Conservation (phyloP, 2,888 invertebrate genomes). For the Cephus pulcher region DNA sequence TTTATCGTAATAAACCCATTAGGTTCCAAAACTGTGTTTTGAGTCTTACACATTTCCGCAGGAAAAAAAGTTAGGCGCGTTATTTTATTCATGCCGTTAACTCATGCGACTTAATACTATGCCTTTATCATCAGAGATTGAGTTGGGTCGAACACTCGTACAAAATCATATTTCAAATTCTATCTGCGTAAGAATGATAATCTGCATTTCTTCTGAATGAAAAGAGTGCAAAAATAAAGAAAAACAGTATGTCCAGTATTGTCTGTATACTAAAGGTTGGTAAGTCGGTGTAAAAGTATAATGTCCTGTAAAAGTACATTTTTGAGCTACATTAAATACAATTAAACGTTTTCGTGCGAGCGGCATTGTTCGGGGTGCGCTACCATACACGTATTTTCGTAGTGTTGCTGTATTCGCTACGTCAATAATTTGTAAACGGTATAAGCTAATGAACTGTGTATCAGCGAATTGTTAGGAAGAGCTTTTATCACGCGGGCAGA, state of each 20-base stretch:
- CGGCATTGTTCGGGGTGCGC: conserved; percentile 42
- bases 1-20: not conserved
- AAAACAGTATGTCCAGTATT: not conserved
- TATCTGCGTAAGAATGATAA: not conserved
- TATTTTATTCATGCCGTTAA: not conserved
- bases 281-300: not conserved
- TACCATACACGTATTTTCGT: conserved; percentile 28
- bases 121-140: not conserved
- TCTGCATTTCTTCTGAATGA: not conserved
- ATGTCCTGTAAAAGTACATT: not conserved
- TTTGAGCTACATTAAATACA: not conserved
- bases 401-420: conserved; percentile 20
- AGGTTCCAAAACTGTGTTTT: not conserved
- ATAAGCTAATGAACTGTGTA: conserved; percentile 54
- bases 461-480: conserved; percentile 63
- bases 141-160: not conserved
- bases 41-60: not conserved
- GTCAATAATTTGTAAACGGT: conserved; percentile 20
- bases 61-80: not conserved
- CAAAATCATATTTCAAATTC: not conserved
- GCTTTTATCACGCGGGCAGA: conserved; percentile 63
- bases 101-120: not conserved
- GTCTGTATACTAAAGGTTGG: not conserved
- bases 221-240: not conserved
- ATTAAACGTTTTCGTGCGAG: conserved; percentile 13